A percentile compares a stretch with the other conserved stretches of the same genome.
Conservation (phyloP, 2,113 vertebrate genomes). For the Casuarius casuarius region DNA sequence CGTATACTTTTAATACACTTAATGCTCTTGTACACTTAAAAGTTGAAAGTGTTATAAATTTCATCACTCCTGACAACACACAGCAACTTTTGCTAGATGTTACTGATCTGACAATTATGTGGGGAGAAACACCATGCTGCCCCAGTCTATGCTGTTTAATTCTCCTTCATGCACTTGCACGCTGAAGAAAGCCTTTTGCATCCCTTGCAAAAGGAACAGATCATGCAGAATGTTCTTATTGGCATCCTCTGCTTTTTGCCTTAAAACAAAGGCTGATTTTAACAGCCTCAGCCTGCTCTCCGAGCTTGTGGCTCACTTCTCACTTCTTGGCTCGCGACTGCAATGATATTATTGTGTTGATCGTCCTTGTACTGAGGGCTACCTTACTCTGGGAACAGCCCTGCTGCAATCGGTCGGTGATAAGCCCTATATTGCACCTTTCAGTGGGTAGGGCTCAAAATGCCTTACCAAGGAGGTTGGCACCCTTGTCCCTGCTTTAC, state of each 20-base stretch:
- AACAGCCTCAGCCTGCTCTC: not conserved
- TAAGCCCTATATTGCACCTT: not conserved
- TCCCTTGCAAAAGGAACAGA: not conserved
- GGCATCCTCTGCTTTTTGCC: not conserved
- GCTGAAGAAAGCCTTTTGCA: not conserved
- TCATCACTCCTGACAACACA: not conserved
- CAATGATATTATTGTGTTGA: not conserved
- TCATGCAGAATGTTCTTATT: not conserved
- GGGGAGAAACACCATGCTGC: not conserved
- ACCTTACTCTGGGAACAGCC: not conserved
- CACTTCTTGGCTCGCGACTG: not conserved
- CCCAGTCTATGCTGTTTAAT: not conserved
- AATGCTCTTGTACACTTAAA: not conserved
- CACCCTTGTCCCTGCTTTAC: not conserved
- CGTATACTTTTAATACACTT: no score
- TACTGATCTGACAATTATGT: not conserved
- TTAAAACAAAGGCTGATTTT: not conserved
- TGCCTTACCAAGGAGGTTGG: not conserved
- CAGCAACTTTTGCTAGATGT: not conserved
- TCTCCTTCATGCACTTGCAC: not conserved
- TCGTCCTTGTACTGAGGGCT: not conserved
- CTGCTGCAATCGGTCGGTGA: not conserved
- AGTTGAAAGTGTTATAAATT: not conserved
- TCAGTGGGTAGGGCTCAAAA: not conserved
- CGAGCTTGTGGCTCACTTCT: not conserved